These are phyloP conservation scores for Tachina lurida DNA, from an alignment of 2,888 invertebrate genomes.

Conservation along the genomic window DNA sequence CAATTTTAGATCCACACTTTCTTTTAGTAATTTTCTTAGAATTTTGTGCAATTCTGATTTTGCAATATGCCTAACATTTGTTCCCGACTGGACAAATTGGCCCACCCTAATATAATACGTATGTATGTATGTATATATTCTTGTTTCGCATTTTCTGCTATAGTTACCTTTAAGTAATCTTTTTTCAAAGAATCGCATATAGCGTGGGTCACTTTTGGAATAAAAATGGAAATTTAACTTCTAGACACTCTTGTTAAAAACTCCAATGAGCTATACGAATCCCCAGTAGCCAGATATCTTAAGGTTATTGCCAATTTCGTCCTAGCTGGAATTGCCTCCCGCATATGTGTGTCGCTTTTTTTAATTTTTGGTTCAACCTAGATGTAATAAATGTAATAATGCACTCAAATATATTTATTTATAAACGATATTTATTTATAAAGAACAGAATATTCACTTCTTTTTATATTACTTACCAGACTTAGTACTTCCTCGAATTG, in stretches of 20 bases:
- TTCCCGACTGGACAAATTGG: no score
- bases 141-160: no score
- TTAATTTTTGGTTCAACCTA: background rate
- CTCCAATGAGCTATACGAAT: no score
- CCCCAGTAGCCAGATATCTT: background rate
- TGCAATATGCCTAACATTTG: no score
- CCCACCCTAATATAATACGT: no score
- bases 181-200: background rate
- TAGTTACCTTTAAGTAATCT: background rate
- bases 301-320: background rate
- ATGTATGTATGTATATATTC: no score
- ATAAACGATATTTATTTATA: background rate
- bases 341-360: background rate
- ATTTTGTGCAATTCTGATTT: no score
- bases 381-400: background rate
- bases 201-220: background rate
- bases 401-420: background rate
- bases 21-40: no score
- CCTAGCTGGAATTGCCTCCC: background rate
- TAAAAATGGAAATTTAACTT: background rate
- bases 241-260: background rate
- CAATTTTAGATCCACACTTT: no score
- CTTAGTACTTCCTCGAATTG: background rate
- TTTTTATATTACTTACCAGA: background rate
- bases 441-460: background rate